phyloP scores from a whole-genome alignment of 2,113 vertebrate species.

The Solenodon paradoxus region DNA sequence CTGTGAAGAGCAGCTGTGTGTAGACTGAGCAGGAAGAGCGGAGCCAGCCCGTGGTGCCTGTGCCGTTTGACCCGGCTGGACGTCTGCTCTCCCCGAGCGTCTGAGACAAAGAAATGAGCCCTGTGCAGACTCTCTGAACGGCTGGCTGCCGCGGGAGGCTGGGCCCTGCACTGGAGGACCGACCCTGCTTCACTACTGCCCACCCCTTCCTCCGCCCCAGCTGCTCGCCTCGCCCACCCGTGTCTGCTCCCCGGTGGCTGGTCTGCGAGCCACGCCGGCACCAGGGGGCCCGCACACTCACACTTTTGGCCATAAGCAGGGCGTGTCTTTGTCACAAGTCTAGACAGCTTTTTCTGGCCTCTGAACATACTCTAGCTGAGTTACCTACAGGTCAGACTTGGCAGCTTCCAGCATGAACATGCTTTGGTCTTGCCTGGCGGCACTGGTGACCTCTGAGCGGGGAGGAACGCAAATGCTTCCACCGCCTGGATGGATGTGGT shows the following conservation, averaged over 20 bases:
- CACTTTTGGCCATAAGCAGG: too few species aligned
- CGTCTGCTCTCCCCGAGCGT: fast-evolving
- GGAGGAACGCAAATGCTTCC: too few species aligned
- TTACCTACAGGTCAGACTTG: neutral
- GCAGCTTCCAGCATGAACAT: neutral
- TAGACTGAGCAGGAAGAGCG: neutral
- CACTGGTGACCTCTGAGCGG: neutral
- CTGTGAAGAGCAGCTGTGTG: neutral
- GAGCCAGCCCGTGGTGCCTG: too few species aligned
- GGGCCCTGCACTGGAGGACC: too few species aligned
- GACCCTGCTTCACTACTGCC: too few species aligned
- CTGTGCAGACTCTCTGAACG: fast-evolving
- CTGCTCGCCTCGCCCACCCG: neutral
- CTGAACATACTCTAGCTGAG: neutral
- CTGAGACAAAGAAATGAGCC: neutral
- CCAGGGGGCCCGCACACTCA: too few species aligned
- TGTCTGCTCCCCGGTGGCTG: neutral
- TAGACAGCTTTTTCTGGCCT: neutral
- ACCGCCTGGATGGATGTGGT: neutral
- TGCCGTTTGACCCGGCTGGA: neutral
- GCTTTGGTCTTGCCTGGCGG: neutral
- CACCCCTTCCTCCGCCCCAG: too few species aligned
- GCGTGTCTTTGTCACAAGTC: fast-evolving
- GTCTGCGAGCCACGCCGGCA: neutral
- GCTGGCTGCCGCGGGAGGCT: fast-evolving